These are phyloP conservation scores for Dorcus parallelipipedus DNA, from an alignment of 2,888 invertebrate species.

Conservation along the genomic window DNA sequence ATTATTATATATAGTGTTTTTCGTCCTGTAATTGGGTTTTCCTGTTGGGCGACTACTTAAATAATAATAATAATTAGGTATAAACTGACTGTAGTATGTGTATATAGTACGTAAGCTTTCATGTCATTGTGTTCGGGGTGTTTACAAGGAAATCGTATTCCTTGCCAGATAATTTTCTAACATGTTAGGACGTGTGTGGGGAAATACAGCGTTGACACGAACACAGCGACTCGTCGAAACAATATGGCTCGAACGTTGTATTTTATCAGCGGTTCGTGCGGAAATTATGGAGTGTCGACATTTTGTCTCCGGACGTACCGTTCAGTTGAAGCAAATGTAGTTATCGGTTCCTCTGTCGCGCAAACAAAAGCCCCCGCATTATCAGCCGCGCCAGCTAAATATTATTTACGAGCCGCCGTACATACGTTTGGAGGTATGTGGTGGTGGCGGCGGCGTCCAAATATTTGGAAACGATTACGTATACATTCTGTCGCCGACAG, in stretches of 20 bases:
- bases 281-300: constrained; percentile 12
- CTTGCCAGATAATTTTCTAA: too few species aligned
- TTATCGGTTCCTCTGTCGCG: constrained; percentile 11
- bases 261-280: constrained; percentile 5
- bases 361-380: constrained; percentile 6
- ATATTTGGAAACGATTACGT: constrained; percentile 1
- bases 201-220: too few species aligned
- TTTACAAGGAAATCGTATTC: too few species aligned
- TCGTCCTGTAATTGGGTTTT: too few species aligned
- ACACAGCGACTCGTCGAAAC: background rate
- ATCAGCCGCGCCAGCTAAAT: constrained; percentile 7
- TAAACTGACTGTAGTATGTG: too few species aligned
- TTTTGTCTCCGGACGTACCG: constrained; percentile 12
- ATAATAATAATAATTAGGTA: too few species aligned
- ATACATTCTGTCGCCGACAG: background rate
- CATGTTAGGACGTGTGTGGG: too few species aligned
- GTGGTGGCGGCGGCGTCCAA: background rate
- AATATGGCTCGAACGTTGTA: constrained; percentile 1
- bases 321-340: constrained; percentile 7
- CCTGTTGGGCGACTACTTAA: too few species aligned
- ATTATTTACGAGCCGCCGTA: constrained; percentile 9
- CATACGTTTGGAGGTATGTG: background rate
- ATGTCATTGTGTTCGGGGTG: too few species aligned
- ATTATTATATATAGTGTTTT: too few species aligned
- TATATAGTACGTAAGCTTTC: too few species aligned